Percentiles rank a stretch among this genome's conserved stretches.
These are phyloP conservation scores for Zaprionus kolodkinae DNA, from an alignment of 1,140 invertebrate species.

Conservation along the genomic window DNA sequence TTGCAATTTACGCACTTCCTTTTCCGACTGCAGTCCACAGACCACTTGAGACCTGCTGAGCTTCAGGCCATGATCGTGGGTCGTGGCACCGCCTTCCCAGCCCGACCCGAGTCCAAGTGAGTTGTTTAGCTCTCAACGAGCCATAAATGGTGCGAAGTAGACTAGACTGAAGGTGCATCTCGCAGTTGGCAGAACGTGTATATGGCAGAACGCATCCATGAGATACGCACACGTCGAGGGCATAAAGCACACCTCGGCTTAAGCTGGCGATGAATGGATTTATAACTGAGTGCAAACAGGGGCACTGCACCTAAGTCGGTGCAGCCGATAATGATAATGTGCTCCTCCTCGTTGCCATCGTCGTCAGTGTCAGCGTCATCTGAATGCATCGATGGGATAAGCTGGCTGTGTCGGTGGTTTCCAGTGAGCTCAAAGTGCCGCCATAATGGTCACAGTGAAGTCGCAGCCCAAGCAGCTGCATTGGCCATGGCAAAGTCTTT, in stretches of 20 bases:
- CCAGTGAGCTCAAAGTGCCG: conserved; percentile 74
- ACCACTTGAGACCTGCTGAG: background rate
- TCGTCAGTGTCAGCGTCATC: conserved; percentile 53
- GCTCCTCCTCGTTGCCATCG: conserved; percentile 47
- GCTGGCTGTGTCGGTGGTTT: conserved; percentile 60
- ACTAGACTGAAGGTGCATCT: conserved; percentile 40
- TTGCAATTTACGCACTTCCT: background rate
- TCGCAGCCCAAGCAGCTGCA: conserved; percentile 65
- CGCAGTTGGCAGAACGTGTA: conserved; percentile 15
- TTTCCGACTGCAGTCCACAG: background rate
- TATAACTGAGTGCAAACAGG: conserved; percentile 69
- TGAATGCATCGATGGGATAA: conserved; percentile 62
- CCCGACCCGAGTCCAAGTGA: background rate
- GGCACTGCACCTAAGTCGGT: conserved; percentile 30
- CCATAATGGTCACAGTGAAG: conserved; percentile 60
- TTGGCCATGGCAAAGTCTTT: conserved; percentile 66
- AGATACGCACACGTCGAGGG: conserved; percentile 51
- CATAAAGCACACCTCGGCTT: conserved; percentile 39
- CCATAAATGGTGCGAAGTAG: conserved; percentile 60
- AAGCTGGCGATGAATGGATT: conserved; percentile 55
- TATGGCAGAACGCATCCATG: conserved; percentile 56
- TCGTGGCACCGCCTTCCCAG: background rate
- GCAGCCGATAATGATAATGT: conserved; percentile 77
- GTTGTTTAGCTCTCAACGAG: conserved; percentile 78
- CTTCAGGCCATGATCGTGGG: conserved; percentile 6